Evolutionary conservation across 2,113 vertebrate species (phyloP).

Genomic region (Phalacrocorax aristotelis): DNA sequence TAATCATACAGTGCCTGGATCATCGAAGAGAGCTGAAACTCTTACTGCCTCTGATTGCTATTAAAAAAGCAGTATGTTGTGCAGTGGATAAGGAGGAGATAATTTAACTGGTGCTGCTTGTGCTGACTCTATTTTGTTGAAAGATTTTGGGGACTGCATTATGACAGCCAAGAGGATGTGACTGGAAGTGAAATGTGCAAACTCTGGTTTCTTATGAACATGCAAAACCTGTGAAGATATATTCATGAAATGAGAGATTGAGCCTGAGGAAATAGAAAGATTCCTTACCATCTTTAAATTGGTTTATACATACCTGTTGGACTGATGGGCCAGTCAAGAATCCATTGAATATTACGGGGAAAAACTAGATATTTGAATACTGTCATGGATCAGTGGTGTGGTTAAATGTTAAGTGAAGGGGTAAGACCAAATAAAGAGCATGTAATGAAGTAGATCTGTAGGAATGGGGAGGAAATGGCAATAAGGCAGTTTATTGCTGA

Average conservation of each 20-base stretch:
- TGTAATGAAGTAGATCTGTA: not conserved
- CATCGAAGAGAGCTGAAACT: not conserved
- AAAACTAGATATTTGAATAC: not conserved
- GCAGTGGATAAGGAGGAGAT: not conserved
- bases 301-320: not conserved
- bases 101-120: not conserved
- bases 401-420: not conserved
- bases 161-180: not conserved
- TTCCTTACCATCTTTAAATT: not conserved
- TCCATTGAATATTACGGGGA: not conserved
- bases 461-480: not conserved
- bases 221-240: not conserved
- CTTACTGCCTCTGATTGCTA: not conserved
- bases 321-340: not conserved
- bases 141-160: not conserved
- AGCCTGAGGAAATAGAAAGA: not conserved
- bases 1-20: not conserved
- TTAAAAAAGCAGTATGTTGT: not conserved
- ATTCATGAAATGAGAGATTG: not conserved
- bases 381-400: not conserved
- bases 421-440: not conserved
- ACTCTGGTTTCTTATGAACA: not conserved
- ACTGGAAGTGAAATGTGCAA: not conserved
- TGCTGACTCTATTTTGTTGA: not conserved
- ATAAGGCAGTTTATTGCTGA: not conserved